phyloP scores from a whole-genome alignment of 2,888 invertebrate species.

The Tetrapedia diversipes region DNA sequence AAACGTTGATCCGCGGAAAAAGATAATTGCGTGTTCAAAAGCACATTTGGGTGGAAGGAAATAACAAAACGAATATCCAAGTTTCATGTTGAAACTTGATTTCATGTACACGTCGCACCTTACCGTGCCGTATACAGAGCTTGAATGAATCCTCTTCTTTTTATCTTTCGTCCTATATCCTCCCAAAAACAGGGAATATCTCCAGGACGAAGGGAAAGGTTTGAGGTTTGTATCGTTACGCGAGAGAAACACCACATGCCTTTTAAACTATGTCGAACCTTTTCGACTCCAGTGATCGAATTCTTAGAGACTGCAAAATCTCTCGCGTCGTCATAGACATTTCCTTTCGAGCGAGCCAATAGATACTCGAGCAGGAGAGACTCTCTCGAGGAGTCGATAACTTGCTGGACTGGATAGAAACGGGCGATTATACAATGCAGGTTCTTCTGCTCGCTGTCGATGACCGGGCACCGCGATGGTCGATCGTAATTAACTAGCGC shows the following conservation, averaged over 20 bases:
- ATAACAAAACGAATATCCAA: no score
- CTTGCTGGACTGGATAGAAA: neutral
- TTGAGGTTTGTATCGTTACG: no score
- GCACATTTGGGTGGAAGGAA: no score
- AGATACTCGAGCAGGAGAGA: neutral
- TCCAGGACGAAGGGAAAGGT: no score
- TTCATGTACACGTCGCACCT: no score
- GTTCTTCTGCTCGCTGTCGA: slow-evolving; percentile 7
- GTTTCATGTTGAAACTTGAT: no score
- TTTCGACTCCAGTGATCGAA: no score
- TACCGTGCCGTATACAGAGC: no score
- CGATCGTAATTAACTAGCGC: slow-evolving; percentile 22
- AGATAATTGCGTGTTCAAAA: neutral
- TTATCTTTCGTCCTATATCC: no score
- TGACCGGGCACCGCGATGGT: slow-evolving; percentile 10
- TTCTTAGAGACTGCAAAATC: no score
- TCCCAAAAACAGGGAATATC: no score
- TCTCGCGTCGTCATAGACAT: neutral
- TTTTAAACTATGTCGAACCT: neutral
- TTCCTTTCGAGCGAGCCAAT: neutral
- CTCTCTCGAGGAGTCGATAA: neutral
- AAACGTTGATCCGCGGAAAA: neutral
- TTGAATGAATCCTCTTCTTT: no score
- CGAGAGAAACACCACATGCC: neutral
- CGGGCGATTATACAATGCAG: slow-evolving; percentile 1